Base-by-base conservation (phyloP, 2,888 invertebrate genomes). In the Euzetes globulus region DNA sequence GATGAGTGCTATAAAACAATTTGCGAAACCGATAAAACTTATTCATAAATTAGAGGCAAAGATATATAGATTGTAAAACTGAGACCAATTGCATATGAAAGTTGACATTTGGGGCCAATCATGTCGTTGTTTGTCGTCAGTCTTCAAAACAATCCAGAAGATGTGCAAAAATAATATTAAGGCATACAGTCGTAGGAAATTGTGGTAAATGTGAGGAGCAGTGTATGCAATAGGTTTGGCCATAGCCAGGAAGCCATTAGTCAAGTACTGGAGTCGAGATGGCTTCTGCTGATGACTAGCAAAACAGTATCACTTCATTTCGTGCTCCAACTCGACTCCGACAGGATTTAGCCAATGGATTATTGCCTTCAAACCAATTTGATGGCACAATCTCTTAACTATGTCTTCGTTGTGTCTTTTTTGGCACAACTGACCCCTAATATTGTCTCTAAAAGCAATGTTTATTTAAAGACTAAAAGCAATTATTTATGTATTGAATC, bases 331-430 rank as follows among this genome's bases (percentile, higher is more conserved):
- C 60, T 60, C 11, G 6, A 60, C 15, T 60, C 60, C 25, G 22
- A 7, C 27, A 5, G 60, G 60, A 60, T 60, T 60, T 60, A 27
- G 29, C 15, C 50, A 17, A 13, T 17, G 60, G 60, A 60, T 60
- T 60, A 60, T 11, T 60, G 60, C 60, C 60, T 60, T 60, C 29
- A 60, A 17, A 60, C 60, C 60, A 60, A 60, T 60, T 55, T 60
- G 60, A 60, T 60, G 60, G 60, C 60, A 60, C 5, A 60, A 11
- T 60, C 60, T 60, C 27, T 27, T 60, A 60, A 60, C 19, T 27
- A 60, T 60, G 60, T 60, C 60, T 60, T 29, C 29, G 13, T 15
- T 33, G 4, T 60, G 29, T 33, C 22, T 60, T 25, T 27, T 60
- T 22, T 1, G 19, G 19, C 15, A 60, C 15, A 60, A 60, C 15